These are phyloP conservation scores for Hemistola chrysoprasaria DNA, from an alignment of 2,888 invertebrate species.

Conservation along the genomic window DNA sequence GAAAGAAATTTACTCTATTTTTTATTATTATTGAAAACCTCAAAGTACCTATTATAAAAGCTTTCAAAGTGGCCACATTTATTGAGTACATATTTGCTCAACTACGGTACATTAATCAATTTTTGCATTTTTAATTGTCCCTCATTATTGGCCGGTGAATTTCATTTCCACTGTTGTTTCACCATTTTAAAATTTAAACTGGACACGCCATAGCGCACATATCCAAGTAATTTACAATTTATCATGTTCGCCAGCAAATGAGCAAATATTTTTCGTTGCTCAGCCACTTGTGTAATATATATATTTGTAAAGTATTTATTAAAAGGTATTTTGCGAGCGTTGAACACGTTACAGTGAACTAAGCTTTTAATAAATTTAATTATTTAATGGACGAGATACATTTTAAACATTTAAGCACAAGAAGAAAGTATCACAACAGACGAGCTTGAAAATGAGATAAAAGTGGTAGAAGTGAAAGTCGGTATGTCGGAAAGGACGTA, in stretches of 20 bases:
- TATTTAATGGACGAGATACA: too few relatives aligned
- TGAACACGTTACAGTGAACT: slow-evolving; percentile 31
- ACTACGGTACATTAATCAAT: slow-evolving; percentile 77
- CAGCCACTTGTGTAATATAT: slow-evolving; percentile 73
- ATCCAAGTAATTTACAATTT: slow-evolving; percentile 80
- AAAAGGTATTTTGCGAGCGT: slow-evolving; percentile 53
- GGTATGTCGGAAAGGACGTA: too few relatives aligned
- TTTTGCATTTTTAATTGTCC: slow-evolving; percentile 80
- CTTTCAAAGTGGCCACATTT: slow-evolving; percentile 29
- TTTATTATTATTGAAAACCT: too few relatives aligned
- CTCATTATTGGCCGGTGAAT: slow-evolving; percentile 78
- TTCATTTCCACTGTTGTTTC: slow-evolving; percentile 68
- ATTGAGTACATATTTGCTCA: slow-evolving; percentile 69
- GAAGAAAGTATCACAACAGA: too few relatives aligned
- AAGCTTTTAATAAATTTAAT: slow-evolving; percentile 5
- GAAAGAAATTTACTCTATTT: too few relatives aligned
- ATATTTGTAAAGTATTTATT: slow-evolving; percentile 63
- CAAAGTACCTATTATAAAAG: not conserved
- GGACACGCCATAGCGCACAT: slow-evolving; percentile 61
- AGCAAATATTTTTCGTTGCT: slow-evolving; percentile 75
- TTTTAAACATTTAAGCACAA: too few relatives aligned
- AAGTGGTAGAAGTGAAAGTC: too few relatives aligned
- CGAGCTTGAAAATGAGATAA: too few relatives aligned
- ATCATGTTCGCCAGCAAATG: slow-evolving; percentile 75
- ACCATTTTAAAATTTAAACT: slow-evolving; percentile 72